Percentiles rank a stretch among this genome's conserved stretches.
Evolutionary conservation across 1,140 invertebrate species (phyloP).

Genomic region (Macrostomum lignano): DNA sequence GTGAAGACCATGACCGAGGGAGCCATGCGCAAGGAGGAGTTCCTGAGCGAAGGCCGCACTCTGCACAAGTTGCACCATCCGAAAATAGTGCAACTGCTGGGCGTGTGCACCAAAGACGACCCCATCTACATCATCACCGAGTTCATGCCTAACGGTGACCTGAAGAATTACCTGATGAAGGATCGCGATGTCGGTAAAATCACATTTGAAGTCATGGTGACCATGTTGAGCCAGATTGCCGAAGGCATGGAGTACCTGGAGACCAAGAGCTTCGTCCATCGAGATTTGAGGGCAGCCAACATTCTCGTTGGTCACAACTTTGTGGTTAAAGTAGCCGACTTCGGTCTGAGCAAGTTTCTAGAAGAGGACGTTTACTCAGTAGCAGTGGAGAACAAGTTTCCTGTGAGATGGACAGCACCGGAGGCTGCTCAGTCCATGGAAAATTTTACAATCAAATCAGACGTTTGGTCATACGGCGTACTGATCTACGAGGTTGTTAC

Average conservation of each 20-base stretch:
- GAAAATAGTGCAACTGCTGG: slow-evolving; percentile 89
- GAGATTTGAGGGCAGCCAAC: slow-evolving; percentile 75
- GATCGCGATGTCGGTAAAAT: background rate
- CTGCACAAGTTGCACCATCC: slow-evolving; percentile 82
- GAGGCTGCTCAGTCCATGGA: no score
- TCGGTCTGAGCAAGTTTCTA: slow-evolving; percentile 71
- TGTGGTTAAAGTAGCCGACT: slow-evolving; percentile 58
- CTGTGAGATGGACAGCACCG: slow-evolving; percentile 93
- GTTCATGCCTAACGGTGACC: slow-evolving; percentile 81
- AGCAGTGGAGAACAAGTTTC: slow-evolving; percentile 74
- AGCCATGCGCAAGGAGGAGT: slow-evolving; percentile 85
- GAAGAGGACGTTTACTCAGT: slow-evolving; percentile 74
- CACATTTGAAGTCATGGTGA: background rate
- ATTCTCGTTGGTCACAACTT: slow-evolving; percentile 76
- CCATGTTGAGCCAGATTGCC: slow-evolving; percentile 40
- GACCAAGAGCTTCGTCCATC: slow-evolving; percentile 65
- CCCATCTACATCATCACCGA: slow-evolving; percentile 98
- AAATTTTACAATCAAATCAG: background rate
- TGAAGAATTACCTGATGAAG: slow-evolving; percentile 17
- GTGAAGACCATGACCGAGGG: slow-evolving; percentile 62
- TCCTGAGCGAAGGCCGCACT: slow-evolving; percentile 87
- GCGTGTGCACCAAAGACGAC: slow-evolving; percentile 85
- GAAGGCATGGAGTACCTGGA: slow-evolving; percentile 86
- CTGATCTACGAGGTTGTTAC: background rate
- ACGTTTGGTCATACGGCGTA: background rate